Conservation (phyloP, 1,140 invertebrate species). For the Charaxes varanes region DNA sequence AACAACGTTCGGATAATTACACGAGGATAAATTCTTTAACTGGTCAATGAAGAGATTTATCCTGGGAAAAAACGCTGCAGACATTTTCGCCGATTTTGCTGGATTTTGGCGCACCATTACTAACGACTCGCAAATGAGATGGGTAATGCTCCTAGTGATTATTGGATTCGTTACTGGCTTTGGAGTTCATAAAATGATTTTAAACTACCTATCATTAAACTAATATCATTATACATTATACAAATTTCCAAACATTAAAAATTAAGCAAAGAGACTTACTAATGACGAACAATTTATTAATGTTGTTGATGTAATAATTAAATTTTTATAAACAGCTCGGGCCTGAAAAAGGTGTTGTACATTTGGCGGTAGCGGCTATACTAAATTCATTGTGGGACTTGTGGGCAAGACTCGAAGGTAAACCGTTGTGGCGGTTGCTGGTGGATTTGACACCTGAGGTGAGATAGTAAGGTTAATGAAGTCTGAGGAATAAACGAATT, state of each 20-base stretch:
- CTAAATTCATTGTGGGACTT: constrained; percentile 94
- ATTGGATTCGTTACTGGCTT: neutral
- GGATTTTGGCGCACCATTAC: constrained; percentile 87
- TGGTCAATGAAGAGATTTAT: constrained; percentile 82
- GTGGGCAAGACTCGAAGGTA: constrained; percentile 88
- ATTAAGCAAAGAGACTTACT: too few species aligned
- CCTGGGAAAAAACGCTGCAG: constrained; percentile 76
- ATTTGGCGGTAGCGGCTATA: constrained; percentile 91
- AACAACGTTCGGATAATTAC: too few species aligned
- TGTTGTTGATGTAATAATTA: too few species aligned
- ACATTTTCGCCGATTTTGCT: constrained; percentile 87
- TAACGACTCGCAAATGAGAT: constrained; percentile 91
- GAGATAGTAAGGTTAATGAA: too few species aligned
- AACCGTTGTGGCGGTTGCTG: constrained; percentile 91
- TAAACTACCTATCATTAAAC: neutral
- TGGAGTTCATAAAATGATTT: neutral
- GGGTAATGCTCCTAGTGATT: constrained; percentile 77
- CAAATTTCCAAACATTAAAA: neutral
- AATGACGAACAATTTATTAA: too few species aligned
- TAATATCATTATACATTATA: neutral
- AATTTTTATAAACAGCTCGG: too few species aligned
- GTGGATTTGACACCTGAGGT: constrained; percentile 87
- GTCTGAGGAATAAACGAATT: too few species aligned
- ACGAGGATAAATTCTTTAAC: too few species aligned
- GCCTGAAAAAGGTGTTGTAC: constrained; percentile 93